A percentile compares a stretch with the other conserved stretches of the same genome.
Evolutionary conservation across 2,113 vertebrate genomes (phyloP).

Genomic region (Corythaeola cristata): DNA sequence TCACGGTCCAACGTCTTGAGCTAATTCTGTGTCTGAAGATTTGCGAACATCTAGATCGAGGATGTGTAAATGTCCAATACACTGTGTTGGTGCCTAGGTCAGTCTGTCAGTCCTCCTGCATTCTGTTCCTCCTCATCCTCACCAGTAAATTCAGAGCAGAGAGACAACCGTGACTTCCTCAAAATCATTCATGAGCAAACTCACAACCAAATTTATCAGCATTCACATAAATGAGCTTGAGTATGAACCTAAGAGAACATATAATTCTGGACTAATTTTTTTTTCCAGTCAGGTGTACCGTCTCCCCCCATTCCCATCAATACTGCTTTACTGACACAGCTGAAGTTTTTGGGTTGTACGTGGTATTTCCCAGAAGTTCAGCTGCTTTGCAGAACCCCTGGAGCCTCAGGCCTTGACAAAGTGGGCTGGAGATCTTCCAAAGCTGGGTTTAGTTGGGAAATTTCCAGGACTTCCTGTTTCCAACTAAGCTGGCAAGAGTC

Average conservation of each 20-base stretch:
- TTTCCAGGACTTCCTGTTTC: slow-evolving; percentile 46
- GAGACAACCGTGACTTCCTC: not conserved
- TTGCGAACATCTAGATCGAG: not conserved
- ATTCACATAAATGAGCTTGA: not conserved
- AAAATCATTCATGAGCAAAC: not conserved
- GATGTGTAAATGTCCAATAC: not conserved
- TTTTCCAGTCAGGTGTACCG: not conserved
- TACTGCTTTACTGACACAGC: not conserved
- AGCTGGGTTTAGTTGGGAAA: not conserved
- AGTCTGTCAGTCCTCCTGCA: not conserved
- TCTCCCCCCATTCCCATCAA: not conserved
- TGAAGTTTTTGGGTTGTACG: not conserved
- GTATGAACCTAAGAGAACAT: not conserved
- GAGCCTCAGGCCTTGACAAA: not conserved
- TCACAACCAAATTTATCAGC: not conserved
- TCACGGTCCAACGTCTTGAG: not conserved
- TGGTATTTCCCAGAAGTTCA: slow-evolving; percentile 21
- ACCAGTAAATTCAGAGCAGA: not conserved
- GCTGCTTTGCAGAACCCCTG: not conserved
- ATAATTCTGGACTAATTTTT: not conserved
- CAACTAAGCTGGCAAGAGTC: slow-evolving; percentile 23
- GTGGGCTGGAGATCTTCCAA: slow-evolving; percentile 35
- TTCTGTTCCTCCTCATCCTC: not conserved
- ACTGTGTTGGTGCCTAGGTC: not conserved
- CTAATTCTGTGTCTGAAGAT: not conserved